phyloP scores from a whole-genome alignment of 2,888 invertebrate genomes.

The Pachydiplax longipennis region DNA sequence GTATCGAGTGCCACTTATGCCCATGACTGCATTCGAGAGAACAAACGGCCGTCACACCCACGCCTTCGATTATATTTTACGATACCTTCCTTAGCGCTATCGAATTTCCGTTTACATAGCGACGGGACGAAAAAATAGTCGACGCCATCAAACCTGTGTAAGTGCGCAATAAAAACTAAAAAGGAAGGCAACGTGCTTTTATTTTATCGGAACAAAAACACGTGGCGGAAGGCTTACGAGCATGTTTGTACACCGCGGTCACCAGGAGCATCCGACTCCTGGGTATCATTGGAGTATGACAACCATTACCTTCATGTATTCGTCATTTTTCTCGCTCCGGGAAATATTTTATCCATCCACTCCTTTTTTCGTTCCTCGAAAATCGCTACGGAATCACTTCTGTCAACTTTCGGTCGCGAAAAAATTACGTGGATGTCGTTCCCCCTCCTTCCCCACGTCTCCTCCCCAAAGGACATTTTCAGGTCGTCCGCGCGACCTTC shows the following conservation, averaged over 20 bases:
- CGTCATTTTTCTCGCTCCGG: not conserved
- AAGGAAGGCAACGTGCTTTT: not conserved
- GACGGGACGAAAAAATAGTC: too few species aligned
- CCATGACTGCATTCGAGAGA: not conserved
- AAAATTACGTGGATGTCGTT: too few species aligned
- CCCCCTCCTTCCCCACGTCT: not conserved
- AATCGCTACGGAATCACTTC: too few species aligned
- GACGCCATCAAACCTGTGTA: too few species aligned
- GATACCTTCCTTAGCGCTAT: too few species aligned
- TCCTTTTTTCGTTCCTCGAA: too few species aligned
- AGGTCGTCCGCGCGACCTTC: not conserved
- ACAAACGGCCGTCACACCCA: too few species aligned
- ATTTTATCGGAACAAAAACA: not conserved
- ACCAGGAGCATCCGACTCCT: not conserved
- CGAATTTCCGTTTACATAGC: too few species aligned
- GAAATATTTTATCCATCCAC: too few species aligned
- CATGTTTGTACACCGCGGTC: not conserved
- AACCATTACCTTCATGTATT: not conserved
- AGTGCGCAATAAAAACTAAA: not conserved
- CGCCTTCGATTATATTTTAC: too few species aligned
- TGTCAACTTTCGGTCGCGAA: too few species aligned
- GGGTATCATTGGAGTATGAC: not conserved
- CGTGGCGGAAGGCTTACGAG: not conserved
- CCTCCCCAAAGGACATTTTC: not conserved
- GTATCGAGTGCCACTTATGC: not conserved